These are phyloP conservation scores for Macrocentrus cingulum DNA, from an alignment of 1,140 invertebrate species.

Conservation along the genomic window DNA sequence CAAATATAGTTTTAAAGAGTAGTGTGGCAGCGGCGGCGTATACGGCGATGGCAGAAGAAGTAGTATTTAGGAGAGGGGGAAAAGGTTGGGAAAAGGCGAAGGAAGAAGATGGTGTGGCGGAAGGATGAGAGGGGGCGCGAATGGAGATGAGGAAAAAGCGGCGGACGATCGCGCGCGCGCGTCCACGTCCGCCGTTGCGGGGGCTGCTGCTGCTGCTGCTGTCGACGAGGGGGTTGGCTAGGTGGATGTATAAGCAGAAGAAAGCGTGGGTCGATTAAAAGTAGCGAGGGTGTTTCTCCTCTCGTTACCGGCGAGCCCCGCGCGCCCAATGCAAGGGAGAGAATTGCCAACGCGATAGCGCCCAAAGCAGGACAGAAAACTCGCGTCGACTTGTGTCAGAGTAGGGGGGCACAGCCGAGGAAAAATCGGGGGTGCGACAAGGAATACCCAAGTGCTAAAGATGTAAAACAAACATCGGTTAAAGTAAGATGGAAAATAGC, in stretches of 20 bases:
- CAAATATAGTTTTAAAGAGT: conserved; percentile 18
- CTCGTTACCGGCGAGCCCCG: conserved; percentile 56
- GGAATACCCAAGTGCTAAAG: conserved; percentile 30
- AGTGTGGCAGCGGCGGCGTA: conserved; percentile 7
- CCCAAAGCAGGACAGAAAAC: neutral
- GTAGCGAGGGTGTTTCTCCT: conserved; percentile 61
- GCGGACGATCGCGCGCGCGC: neutral
- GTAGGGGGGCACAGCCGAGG: conserved; percentile 34
- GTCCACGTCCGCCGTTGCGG: no score
- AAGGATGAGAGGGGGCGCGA: conserved; percentile 26
- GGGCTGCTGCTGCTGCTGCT: no score
- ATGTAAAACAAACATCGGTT: conserved; percentile 34
- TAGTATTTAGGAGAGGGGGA: neutral
- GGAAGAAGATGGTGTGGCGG: conserved; percentile 27
- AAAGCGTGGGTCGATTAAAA: conserved; percentile 62
- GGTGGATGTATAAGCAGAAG: conserved; percentile 58
- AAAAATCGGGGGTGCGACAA: conserved; percentile 23
- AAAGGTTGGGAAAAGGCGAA: conserved; percentile 7
- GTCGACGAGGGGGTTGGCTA: conserved; percentile 35
- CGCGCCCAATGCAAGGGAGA: conserved; percentile 36
- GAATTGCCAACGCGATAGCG: conserved; percentile 3
- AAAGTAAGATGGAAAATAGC: conserved; percentile 26
- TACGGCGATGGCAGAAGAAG: neutral
- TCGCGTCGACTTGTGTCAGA: conserved; percentile 21
- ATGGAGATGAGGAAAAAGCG: conserved; percentile 43